Evolutionary conservation across 1,140 invertebrate species (phyloP).

Genomic region (Drosophila serrata): DNA sequence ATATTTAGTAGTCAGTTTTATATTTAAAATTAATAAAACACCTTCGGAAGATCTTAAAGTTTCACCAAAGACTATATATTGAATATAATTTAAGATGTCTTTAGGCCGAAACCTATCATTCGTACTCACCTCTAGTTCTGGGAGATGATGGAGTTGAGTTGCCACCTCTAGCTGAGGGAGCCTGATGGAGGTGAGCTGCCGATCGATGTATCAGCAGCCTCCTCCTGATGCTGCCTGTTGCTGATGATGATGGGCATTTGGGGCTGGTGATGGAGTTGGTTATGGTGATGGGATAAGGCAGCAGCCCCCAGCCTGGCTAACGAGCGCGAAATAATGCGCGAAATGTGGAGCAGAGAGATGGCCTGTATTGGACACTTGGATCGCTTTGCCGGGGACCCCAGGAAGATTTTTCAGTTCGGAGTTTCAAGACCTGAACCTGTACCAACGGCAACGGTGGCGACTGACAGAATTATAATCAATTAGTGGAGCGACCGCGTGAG

Average conservation of each 20-base stretch:
- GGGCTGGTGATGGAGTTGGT: slow-evolving; percentile 36
- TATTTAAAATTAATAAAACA: neutral
- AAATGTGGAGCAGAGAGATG: slow-evolving; percentile 71
- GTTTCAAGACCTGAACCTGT: slow-evolving; percentile 17
- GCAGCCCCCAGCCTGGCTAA: slow-evolving; percentile 50
- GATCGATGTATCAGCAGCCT: slow-evolving; percentile 22
- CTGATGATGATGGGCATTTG: slow-evolving; percentile 50
- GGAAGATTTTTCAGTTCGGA: slow-evolving; percentile 2
- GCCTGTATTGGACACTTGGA: slow-evolving; percentile 14
- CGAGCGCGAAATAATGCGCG: slow-evolving; percentile 81
- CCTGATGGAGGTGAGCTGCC: slow-evolving; percentile 11
- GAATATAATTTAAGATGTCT: neutral
- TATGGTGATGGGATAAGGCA: slow-evolving; percentile 34
- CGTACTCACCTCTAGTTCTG: neutral
- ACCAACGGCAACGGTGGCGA: slow-evolving; percentile 68
- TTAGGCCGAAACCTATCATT: neutral
- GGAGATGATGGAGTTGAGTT: neutral
- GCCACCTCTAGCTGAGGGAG: slow-evolving; percentile 19
- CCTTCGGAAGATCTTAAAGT: neutral
- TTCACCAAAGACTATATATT: neutral
- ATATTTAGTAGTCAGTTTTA: neutral
- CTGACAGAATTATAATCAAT: slow-evolving; percentile 85
- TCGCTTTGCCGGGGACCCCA: neutral
- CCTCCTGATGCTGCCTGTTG: slow-evolving; percentile 27
- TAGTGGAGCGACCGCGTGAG: slow-evolving; percentile 81